These are phyloP conservation scores for Parnassius apollo DNA, from an alignment of 2,888 invertebrate genomes.

Conservation along the genomic window DNA sequence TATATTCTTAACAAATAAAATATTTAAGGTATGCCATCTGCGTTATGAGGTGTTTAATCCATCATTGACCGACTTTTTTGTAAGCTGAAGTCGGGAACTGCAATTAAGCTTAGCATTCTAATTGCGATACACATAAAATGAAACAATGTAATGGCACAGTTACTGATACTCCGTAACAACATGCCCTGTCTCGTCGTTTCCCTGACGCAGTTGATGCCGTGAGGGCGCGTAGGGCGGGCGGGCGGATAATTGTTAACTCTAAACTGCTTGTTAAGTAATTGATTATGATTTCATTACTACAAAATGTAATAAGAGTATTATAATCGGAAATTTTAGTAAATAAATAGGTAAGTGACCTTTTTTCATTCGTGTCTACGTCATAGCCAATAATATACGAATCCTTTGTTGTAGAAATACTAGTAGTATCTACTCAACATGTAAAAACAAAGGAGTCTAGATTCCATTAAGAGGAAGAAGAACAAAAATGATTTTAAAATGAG, in stretches of 20 bases:
- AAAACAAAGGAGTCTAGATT: not conserved
- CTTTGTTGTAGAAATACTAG: constrained; percentile 24
- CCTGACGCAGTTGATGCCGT: constrained; percentile 41
- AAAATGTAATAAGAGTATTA: constrained; percentile 5
- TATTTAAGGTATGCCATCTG: no score
- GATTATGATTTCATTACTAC: constrained; percentile 1
- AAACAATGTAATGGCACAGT: constrained; percentile 13
- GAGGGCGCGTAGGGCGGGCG: constrained; percentile 47
- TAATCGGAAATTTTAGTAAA: not conserved
- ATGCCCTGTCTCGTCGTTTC: constrained; percentile 13
- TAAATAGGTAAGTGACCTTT: constrained; percentile 39
- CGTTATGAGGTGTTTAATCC: not conserved
- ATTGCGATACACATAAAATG: constrained; percentile 14
- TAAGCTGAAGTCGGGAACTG: not conserved
- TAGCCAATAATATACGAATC: constrained; percentile 28
- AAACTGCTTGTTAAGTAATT: not conserved
- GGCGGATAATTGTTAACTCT: constrained; percentile 20
- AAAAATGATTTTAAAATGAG: no score
- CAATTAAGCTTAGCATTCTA: constrained; percentile 12
- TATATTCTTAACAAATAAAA: no score
- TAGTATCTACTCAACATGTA: not conserved
- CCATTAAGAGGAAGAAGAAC: no score
- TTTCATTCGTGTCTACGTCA: constrained; percentile 40
- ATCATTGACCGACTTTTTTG: not conserved
- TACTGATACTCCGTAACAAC: constrained; percentile 20